Evolutionary conservation across 2,888 invertebrate genomes (phyloP).

Genomic region (Crematogaster levior): DNA sequence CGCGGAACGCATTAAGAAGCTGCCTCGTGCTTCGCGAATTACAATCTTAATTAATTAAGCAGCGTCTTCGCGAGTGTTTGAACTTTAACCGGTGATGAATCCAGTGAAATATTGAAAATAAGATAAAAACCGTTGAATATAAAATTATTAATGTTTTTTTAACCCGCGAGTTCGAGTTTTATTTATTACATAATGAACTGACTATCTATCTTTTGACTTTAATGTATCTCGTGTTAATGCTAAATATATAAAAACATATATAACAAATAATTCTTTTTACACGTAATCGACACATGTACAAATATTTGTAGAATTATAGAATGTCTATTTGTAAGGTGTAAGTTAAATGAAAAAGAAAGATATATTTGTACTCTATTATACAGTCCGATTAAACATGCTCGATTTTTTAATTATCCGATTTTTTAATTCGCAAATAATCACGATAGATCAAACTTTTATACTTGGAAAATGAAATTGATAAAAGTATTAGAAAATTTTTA

Average conservation of each 20-base stretch:
- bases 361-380: neutral
- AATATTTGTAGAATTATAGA: neutral
- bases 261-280: slow-evolving; percentile 4
- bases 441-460: neutral
- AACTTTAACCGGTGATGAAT: neutral
- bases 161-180: neutral
- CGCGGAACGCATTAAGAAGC: slow-evolving; percentile 66
- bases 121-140: neutral
- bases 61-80: slow-evolving; percentile 17
- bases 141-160: neutral
- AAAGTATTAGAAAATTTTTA: neutral
- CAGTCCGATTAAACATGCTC: neutral
- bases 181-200: neutral
- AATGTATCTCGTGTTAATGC: neutral
- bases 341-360: neutral
- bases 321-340: neutral
- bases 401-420: neutral
- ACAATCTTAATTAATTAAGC: slow-evolving; percentile 62
- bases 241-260: neutral
- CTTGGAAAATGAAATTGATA: neutral
- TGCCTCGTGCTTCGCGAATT: slow-evolving; percentile 55
- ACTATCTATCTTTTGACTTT: neutral
- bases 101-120: neutral
- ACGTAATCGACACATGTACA: neutral
- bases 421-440: neutral